A percentile compares a stretch with the other conserved stretches of the same genome.
These are phyloP conservation scores for Xenus cinereus DNA, from an alignment of 2,113 vertebrate genomes.

Conservation along the genomic window DNA sequence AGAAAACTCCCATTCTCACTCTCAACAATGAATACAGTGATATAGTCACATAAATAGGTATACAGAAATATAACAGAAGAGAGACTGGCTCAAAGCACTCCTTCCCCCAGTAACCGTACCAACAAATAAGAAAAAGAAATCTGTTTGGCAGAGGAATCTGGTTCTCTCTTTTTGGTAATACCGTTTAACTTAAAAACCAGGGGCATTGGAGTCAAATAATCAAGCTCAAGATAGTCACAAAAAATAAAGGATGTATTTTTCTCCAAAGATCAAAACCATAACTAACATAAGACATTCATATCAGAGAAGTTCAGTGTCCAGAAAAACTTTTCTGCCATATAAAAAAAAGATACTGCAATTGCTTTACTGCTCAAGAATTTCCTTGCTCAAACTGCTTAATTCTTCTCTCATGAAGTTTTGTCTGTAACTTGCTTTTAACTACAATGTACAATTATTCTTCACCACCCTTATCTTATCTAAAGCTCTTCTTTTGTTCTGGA, in stretches of 20 bases:
- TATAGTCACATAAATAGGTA: neutral
- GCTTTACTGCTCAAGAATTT: neutral
- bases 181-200: conserved; percentile 50
- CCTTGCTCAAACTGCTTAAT: conserved; percentile 3
- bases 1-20: neutral
- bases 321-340: conserved; percentile 45
- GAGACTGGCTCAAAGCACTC: neutral
- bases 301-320: conserved; percentile 67
- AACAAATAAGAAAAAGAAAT: conserved; percentile 8
- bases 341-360: conserved; percentile 34
- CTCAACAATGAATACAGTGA: neutral
- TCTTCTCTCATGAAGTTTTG: neutral
- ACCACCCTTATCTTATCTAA: conserved; percentile 61
- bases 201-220: conserved; percentile 34
- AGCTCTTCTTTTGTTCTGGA: conserved; percentile 87
- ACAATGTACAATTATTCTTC: neutral
- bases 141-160: neutral
- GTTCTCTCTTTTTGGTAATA: conserved; percentile 26
- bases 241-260: conserved; percentile 76
- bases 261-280: conserved; percentile 62
- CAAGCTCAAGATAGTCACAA: conserved; percentile 68
- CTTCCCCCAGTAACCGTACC: neutral
- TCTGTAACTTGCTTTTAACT: conserved; percentile 44
- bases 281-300: conserved; percentile 56
- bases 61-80: neutral